Evolutionary conservation across 2,113 vertebrate species (phyloP).

Genomic region (Phaethon lepturus): DNA sequence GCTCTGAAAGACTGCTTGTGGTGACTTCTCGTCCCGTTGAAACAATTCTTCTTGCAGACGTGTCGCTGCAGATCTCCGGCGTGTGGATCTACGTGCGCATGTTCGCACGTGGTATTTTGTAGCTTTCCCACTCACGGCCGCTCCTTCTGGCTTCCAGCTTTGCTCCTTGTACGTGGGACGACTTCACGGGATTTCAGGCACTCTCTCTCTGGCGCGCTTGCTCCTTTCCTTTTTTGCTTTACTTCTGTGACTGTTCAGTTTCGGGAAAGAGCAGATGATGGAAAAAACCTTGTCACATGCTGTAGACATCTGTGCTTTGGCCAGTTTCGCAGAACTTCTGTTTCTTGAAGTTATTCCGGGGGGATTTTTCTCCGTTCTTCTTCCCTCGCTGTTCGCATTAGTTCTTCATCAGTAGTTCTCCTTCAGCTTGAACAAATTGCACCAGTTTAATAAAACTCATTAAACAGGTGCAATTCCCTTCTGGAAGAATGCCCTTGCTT

Average conservation of each 20-base stretch:
- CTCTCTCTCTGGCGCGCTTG: not conserved
- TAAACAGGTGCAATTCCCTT: not conserved
- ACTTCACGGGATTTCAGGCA: not conserved
- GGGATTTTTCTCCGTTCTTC: not conserved
- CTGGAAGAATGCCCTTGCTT: not conserved
- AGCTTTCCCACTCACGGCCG: not conserved
- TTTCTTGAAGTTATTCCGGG: not conserved
- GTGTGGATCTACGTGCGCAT: rapidly evolving
- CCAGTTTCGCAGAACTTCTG: not conserved
- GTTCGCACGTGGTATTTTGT: rapidly evolving
- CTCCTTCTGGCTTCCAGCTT: not conserved
- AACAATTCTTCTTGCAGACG: not conserved
- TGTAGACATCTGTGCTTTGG: not conserved
- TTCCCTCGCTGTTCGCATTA: not conserved
- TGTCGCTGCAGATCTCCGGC: rapidly evolving
- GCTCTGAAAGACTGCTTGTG: too few species aligned
- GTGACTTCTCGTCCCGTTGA: rapidly evolving
- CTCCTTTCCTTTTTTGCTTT: not conserved
- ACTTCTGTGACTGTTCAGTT: not conserved
- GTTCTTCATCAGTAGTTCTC: slow-evolving; percentile 11
- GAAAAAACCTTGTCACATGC: not conserved
- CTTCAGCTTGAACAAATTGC: slow-evolving; percentile 24
- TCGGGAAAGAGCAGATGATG: not conserved
- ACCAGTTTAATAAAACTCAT: not conserved
- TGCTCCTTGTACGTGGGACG: rapidly evolving